These are phyloP conservation scores for Thalassarche chlororhynchos DNA, from an alignment of 2,113 vertebrate species.

Conservation along the genomic window DNA sequence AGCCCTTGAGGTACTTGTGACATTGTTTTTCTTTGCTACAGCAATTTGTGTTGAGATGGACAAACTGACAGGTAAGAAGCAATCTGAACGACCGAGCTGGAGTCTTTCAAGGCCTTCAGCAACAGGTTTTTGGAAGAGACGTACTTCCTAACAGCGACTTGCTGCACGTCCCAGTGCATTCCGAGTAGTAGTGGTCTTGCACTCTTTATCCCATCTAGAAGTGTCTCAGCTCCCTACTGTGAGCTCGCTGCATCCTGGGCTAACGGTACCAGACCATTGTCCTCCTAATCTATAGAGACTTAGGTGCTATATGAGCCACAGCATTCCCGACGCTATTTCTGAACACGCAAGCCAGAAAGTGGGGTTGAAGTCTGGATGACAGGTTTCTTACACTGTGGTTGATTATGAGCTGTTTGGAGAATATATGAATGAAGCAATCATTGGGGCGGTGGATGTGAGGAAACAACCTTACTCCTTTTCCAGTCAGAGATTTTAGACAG, in stretches of 20 bases:
- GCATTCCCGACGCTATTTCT: background rate
- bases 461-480: background rate
- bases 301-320: background rate
- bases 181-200: background rate
- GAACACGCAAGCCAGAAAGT: background rate
- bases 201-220: background rate
- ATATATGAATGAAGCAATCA: background rate
- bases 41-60: background rate
- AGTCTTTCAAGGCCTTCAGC: background rate
- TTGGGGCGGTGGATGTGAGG: background rate
- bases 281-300: background rate
- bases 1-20: background rate
- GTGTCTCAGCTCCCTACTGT: background rate
- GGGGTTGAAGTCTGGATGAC: background rate
- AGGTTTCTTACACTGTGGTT: background rate
- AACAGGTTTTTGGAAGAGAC: background rate
- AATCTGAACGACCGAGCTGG: background rate
- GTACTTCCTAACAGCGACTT: background rate
- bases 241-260: background rate
- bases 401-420: background rate
- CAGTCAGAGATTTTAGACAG: background rate
- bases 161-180: background rate
- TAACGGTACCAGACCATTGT: background rate
- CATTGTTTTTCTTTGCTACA: background rate
- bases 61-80: background rate